Evolutionary conservation across 2,113 vertebrate genomes (phyloP), one percentile per base, ranked within the genome.

Genomic region (Uria lomvia): DNA sequence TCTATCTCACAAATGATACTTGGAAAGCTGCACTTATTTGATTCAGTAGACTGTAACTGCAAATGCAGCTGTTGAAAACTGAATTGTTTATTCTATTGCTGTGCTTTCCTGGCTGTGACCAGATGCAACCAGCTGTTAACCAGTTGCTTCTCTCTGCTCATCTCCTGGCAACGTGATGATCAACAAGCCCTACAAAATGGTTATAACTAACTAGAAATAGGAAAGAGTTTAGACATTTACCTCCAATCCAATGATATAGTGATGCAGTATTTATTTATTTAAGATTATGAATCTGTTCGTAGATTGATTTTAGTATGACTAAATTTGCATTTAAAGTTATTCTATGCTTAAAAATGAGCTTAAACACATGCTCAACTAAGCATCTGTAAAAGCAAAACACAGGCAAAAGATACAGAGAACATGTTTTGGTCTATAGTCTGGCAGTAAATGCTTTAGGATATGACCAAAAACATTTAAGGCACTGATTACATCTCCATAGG

Each of bases 61-160:
- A 96, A 92, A 94, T 70, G 96, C 98, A 96, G 97, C 98, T 98
- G 97, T 62, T 89, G 96, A 88, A 72, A 92, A 93, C 38, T 1
- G 74, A 85, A 88, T 70, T 91, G 90, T 90, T 96, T 96, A 97
- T 97, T 97, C 98, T 95, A 78, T 85, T 91, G 81, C 94, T 94
- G 36, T 72, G 91, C 67, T 86, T 87, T 96, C 84, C 93, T 91
- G 77, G 95, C 94, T 94, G 93, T 96, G 85, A 96, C 97, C 98
- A 98, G 97, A 97, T 98, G 98, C 88, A 96, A 92, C 96, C 98
- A 98, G 97, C 98, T 98, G 98, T 96, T 96, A 96, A 96, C 92
- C 96, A 96, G 97, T 97, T 97, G 93, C 91, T 94, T 91, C 74
- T 90, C 88, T 86, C 75, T 43, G 63, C 83, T 82, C 89, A 75